phyloP scores from a whole-genome alignment of 2,888 invertebrate species.

The Hyles lineata region DNA sequence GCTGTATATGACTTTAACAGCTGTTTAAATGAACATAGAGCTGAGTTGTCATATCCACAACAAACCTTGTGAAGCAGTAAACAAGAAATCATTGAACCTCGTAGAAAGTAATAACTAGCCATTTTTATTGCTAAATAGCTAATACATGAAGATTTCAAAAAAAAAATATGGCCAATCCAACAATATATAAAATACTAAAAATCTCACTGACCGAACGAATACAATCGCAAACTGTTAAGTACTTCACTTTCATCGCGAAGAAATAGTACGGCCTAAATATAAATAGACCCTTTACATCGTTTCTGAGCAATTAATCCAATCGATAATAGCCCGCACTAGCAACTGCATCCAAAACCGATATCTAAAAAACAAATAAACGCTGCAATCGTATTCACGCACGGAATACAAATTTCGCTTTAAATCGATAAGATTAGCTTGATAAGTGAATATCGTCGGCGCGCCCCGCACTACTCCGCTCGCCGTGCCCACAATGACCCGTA shows the following conservation, averaged over 20 bases:
- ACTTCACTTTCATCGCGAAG: neutral
- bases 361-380: conserved; percentile 35
- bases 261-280: neutral
- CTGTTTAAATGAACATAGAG: no score
- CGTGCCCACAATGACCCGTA: conserved; percentile 55
- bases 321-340: neutral
- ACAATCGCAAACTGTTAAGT: neutral
- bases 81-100: no score
- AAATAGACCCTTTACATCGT: neutral
- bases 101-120: no score
- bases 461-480: conserved; percentile 36
- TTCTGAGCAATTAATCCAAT: neutral
- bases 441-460: conserved; percentile 45
- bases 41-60: no score
- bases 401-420: conserved; percentile 53
- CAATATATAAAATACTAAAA: no score
- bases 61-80: no score
- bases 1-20: no score
- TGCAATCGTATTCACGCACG: conserved; percentile 16
- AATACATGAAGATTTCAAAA: no score
- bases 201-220: no score
- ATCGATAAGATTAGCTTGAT: conserved; percentile 63
- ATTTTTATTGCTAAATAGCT: no score
- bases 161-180: no score
- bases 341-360: neutral